phyloP scores from a whole-genome alignment of 2,113 vertebrate species.

The Hyperoodon ampullatus region DNA sequence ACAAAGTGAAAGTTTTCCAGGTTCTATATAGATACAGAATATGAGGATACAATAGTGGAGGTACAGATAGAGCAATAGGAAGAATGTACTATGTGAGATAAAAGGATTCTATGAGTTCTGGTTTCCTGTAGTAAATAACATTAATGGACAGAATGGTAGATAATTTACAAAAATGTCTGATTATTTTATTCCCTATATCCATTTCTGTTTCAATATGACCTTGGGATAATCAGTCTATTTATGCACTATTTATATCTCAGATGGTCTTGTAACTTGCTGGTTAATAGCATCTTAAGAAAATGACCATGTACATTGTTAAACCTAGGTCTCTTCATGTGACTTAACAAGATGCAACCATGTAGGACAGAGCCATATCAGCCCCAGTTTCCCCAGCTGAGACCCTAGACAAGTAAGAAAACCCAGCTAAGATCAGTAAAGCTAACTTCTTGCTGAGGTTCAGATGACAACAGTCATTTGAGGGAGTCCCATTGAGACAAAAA shows the following conservation, averaged over 20 bases:
- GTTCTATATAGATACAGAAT: neutral
- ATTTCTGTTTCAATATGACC: neutral
- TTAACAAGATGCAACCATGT: neutral
- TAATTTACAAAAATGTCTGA: neutral
- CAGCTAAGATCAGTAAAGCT: neutral
- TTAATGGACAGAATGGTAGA: neutral
- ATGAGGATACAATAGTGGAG: neutral
- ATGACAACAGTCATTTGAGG: neutral
- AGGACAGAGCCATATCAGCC: neutral
- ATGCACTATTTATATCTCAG: neutral
- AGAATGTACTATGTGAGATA: neutral
- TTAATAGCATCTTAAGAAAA: neutral
- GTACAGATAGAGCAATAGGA: neutral
- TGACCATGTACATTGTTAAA: neutral
- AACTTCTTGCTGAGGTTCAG: neutral
- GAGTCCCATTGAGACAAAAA: neutral
- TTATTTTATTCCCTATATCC: neutral
- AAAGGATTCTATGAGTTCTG: neutral
- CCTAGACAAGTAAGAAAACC: neutral
- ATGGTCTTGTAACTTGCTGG: neutral
- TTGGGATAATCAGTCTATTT: neutral
- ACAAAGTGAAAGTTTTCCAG: neutral
- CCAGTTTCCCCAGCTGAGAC: neutral
- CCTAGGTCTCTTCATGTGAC: neutral
- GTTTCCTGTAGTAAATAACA: neutral